These are phyloP conservation scores for Oncorhynchus gorbuscha DNA, from an alignment of 2,113 vertebrate species.

Conservation along the genomic window DNA sequence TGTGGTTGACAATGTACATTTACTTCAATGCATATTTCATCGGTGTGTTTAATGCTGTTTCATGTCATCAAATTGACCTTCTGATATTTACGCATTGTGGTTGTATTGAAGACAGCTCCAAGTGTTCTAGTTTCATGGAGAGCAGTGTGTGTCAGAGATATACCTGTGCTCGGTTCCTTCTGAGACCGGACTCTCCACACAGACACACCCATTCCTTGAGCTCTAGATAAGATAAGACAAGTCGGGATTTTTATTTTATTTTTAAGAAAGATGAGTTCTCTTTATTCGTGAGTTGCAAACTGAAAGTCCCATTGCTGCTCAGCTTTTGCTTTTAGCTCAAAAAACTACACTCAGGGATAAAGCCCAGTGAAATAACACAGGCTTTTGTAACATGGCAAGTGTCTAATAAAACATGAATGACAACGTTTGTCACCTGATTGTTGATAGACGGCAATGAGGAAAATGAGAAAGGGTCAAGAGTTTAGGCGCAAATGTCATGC, in stretches of 20 bases:
- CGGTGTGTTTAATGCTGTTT: conserved; percentile 37
- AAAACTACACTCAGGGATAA: background rate
- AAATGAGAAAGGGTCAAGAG: background rate
- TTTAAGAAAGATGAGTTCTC: background rate
- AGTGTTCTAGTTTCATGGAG: conserved; percentile 34
- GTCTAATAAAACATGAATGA: background rate
- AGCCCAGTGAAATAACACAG: background rate
- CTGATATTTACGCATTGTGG: background rate
- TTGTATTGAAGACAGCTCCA: background rate
- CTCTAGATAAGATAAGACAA: conserved; percentile 69
- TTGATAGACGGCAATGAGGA: background rate
- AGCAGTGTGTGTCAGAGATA: conserved; percentile 40
- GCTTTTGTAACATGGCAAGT: background rate
- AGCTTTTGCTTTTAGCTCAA: background rate
- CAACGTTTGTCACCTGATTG: background rate
- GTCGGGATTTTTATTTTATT: background rate
- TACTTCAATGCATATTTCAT: background rate
- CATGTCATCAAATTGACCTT: background rate
- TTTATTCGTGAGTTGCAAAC: background rate
- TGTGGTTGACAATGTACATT: background rate
- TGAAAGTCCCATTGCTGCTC: conserved; percentile 7
- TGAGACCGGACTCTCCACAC: conserved; percentile 69
- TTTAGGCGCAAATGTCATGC: background rate
- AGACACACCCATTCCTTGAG: conserved; percentile 44
- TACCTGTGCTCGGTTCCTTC: conserved; percentile 12